Evolutionary conservation across 2,888 invertebrate genomes (phyloP), one percentile per base, ranked within the genome.

Genomic region (Scaptomyza tumidula): DNA sequence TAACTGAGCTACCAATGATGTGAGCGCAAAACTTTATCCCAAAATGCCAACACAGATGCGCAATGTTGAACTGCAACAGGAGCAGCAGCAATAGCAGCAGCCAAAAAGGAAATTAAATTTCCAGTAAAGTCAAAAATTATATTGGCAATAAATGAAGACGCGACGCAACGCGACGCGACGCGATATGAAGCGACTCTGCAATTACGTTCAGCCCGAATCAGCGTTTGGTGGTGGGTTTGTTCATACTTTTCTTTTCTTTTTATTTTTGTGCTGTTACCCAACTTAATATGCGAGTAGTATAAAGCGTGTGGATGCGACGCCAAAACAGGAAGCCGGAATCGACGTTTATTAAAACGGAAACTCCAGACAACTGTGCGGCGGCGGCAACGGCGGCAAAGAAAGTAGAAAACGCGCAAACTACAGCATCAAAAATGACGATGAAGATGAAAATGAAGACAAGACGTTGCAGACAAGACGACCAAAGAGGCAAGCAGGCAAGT

Each of bases 21-120:
- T 59, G 50, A 58, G 54, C 48, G 48, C 44, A 43, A 54, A 66
- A 85, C 61, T 83, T 86, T 65, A 16, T 1, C 41, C 52, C 53
- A 72, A 72, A 74, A 80, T 75, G 70, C 70, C 73, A 54, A 19
- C 63, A 62, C 45, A 62, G 69, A 44, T 43, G 43, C 60, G 69
- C 44, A 10, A 33, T 41, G 35, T 14, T 4, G 14, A 53, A 50
- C 52, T 45, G 54, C 59, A 71, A 48, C 50, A 55, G 37, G n/a
- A 63, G 59, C 50, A 39, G 44, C 48, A 16, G 35, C 57, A 45
- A 43, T 43, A 39, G 39, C 52, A 44, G 53, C 63, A 24, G 49
- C 56, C 71, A 29, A 73, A 73, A 71, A 88, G 90, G 90, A 90
- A 90, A 90, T 90, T 90, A 90, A 90, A 90, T 90, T 90, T 90